Evolutionary conservation across 2,888 invertebrate genomes (phyloP), one percentile per base, ranked within the genome.

Genomic region (Brachypalpus laphriformis): DNA sequence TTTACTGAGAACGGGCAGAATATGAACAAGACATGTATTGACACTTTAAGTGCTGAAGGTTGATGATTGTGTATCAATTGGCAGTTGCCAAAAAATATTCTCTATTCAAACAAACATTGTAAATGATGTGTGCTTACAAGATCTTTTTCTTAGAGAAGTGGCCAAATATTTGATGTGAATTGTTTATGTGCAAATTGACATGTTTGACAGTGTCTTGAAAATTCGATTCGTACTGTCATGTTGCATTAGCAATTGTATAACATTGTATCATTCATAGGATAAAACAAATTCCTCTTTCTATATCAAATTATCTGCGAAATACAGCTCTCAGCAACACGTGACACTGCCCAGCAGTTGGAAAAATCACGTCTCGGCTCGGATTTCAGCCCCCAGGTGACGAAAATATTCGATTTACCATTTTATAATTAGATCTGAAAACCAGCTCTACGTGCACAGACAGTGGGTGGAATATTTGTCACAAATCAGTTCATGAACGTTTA

Each of bases 381-480:
- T 25, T 37, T 7, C 40, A 49, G 31, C 42, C 59, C 51, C 5
- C 40, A 25, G 18, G 7, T 5, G 28, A 22, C 14, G n/a, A 34
- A 8, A 40, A 9, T 14, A 18, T 28, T 42, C 40, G 9, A 49
- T 40, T 51, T 40, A 51, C 42, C 49, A 25, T 20, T 42, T 45
- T 51, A 57, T 66, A 66, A 59, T 59, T 59, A 45, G 45, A 77
- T 70, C 61, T 57, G 1, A 28, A 42, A 68, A 68, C 51, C 59
- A 68, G 49, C 57, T 22, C 20, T 42, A 42, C 9, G 28, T 59
- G 16, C 14, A 49, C 6, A 14, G 11, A 25, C 14, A 8, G 59
- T 16, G 56, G 31, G 42, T 57, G 20, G 14, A 45, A 57, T 16
- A 9, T 22, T 56, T 14, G 40, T 31, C 42, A 47, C 25, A 63